Conservation (phyloP, 2,797 vertebrate genomes). For the Sebastes nivosus region DNA sequence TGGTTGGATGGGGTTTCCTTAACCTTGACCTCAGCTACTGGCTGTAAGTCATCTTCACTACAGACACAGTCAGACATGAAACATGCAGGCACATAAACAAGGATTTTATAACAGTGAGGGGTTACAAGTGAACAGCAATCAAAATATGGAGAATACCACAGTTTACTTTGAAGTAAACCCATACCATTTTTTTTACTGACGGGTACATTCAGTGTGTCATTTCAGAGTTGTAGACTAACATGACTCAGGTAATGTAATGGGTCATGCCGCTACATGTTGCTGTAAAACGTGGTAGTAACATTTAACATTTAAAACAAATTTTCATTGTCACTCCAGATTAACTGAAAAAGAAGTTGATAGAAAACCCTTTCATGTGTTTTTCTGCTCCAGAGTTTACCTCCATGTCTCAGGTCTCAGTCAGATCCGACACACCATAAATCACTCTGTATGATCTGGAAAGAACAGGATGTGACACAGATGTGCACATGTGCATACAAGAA, state of each 20-base stretch:
- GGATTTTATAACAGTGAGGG: neutral
- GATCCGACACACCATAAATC: neutral
- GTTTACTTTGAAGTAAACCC: neutral
- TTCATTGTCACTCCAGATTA: neutral
- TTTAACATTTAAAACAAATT: neutral
- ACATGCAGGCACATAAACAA: neutral
- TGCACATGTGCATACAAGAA: neutral
- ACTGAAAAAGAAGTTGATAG: neutral
- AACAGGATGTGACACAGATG: constrained; percentile 2
- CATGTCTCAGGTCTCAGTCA: neutral
- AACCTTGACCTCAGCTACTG: constrained; percentile 22
- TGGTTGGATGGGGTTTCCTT: constrained; percentile 30
- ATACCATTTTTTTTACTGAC: neutral
- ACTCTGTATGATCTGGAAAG: neutral
- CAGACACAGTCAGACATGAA: constrained; percentile 10
- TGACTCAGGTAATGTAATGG: neutral
- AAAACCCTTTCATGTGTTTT: neutral
- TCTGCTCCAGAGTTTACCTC: neutral
- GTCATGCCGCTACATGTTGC: neutral
- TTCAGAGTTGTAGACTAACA: neutral
- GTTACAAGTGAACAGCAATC: neutral
- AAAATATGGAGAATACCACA: neutral
- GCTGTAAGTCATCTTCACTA: constrained; percentile 41
- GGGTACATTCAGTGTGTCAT: neutral
- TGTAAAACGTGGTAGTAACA: neutral